phyloP scores from a whole-genome alignment of 2,888 invertebrate genomes.

The Polylopha cassiicola region DNA sequence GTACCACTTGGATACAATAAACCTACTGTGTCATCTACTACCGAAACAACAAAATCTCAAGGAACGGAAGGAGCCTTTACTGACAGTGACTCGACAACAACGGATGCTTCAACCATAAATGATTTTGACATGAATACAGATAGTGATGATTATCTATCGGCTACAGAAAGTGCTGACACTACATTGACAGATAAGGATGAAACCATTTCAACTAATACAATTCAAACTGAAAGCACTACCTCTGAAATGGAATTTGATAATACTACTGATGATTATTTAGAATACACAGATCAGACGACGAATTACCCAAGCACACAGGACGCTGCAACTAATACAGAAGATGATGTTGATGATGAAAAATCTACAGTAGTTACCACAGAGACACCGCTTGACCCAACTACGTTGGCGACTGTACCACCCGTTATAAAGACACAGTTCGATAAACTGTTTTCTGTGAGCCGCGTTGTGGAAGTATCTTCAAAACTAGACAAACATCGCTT shows the following conservation, averaged over 20 bases:
- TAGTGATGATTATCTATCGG: conserved; percentile 61
- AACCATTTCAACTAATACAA: conserved; percentile 39
- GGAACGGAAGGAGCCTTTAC: conserved; percentile 5
- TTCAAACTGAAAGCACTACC: conserved; percentile 47
- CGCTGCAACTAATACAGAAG: conserved; percentile 30
- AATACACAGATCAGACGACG: conserved; percentile 49
- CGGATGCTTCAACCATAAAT: conserved; percentile 7
- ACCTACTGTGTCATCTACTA: conserved; percentile 36
- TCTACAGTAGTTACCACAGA: conserved; percentile 35
- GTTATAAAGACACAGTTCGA: conserved; percentile 72
- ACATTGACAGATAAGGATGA: conserved; percentile 39
- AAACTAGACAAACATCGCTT: conserved; percentile 78
- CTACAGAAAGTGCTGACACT: conserved; percentile 43
- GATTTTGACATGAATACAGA: conserved; percentile 31
- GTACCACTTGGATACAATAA: conserved; percentile 58
- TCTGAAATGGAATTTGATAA: conserved; percentile 51
- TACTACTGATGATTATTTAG: conserved; percentile 63
- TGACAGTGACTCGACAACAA: conserved; percentile 7
- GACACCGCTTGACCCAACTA: conserved; percentile 38
- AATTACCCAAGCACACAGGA: conserved; percentile 49
- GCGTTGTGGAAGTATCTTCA: conserved; percentile 82
- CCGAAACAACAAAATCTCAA: conserved; percentile 29
- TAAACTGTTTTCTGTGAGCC: conserved; percentile 81
- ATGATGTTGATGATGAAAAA: conserved; percentile 29
- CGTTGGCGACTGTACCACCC: conserved; percentile 42